phyloP scores from a whole-genome alignment of 2,797 vertebrate species.

The Takifugu rubripes region DNA sequence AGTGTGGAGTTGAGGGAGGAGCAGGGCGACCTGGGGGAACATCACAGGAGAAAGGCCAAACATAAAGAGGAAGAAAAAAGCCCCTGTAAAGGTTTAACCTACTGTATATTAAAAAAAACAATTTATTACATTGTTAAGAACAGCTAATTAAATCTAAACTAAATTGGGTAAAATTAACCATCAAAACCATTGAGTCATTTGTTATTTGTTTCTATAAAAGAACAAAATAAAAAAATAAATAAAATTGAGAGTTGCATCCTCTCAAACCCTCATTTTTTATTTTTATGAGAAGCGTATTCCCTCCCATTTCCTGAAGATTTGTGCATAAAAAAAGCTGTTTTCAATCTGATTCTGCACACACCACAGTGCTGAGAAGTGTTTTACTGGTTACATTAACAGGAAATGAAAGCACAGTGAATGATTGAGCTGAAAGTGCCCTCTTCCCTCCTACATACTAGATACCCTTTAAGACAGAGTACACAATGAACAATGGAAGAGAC shows the following conservation, averaged over 20 bases:
- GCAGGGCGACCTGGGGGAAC: constrained; percentile 40
- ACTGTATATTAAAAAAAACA: not conserved
- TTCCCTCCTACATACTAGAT: too few species aligned
- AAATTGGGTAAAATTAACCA: too few species aligned
- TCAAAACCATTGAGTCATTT: too few species aligned
- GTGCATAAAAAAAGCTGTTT: not conserved
- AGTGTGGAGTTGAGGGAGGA: constrained; percentile 37
- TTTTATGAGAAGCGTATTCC: constrained; percentile 23
- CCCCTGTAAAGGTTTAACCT: not conserved
- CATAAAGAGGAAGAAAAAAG: not conserved
- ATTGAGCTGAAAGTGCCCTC: too few species aligned
- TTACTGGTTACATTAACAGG: constrained; percentile 34
- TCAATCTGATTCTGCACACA: constrained; percentile 1
- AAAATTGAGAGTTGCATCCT: not conserved
- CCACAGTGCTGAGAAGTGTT: not conserved
- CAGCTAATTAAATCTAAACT: too few species aligned
- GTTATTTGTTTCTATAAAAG: too few species aligned
- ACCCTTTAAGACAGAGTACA: too few species aligned
- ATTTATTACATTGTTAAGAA: too few species aligned
- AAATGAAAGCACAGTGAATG: constrained; percentile 25
- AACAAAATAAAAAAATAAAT: too few species aligned
- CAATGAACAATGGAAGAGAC: too few species aligned
- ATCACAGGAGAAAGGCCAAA: not conserved
- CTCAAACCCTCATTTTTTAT: not conserved
- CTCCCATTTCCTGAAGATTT: constrained; percentile 32